Evolutionary conservation across 2,113 vertebrate species (phyloP), one percentile per base, ranked within the genome.

Genomic region (Seriola rivoliana): DNA sequence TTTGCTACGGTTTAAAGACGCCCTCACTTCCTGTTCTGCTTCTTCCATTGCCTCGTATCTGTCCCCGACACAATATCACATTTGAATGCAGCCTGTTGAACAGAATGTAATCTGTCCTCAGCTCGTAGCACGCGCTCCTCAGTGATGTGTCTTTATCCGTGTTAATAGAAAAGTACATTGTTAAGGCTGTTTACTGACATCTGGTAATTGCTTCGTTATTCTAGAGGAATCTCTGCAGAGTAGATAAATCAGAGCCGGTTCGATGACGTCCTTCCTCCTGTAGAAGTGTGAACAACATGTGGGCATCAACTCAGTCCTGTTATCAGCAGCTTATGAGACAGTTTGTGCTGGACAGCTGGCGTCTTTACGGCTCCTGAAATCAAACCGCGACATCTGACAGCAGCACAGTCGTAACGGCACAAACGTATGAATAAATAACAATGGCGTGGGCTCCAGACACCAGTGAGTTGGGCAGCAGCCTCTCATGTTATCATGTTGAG

Each of bases 81-180:
- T 64, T 78, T 71, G 19, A 72, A n/a, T 32, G 52, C 66, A 44
- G 59, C 23, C 59, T 76, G 60, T 63, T 69, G 60, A 67, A 65
- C 48, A 64, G 32, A 59, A 19, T 25, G 71, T 32, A 19, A 3
- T 63, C 11, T 67, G 11, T 48, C 12, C 40, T 48, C 29, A 0
- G 58, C 38, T 52, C 25, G 38, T 23, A 17, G 57, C 16, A 34
- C 16, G n/a, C 11, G 0, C 60, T 66, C 34, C 54, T 55, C 21
- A 4, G 1, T 44, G 16, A 11, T 23, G 36, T 60, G 36, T 60
- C 11, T 59, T 73, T 60, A 34, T 25, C 50, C 6, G 0, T 25
- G 4, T 59, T 36, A 34, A 25, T 67, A 52, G 73, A 50, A 48
- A 52, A 42, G 17, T 23, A 10, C 32, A 38, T 32, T 57, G 17